Conservation (phyloP, 2,888 invertebrate genomes). For the Sphaerophoria taeniata region DNA sequence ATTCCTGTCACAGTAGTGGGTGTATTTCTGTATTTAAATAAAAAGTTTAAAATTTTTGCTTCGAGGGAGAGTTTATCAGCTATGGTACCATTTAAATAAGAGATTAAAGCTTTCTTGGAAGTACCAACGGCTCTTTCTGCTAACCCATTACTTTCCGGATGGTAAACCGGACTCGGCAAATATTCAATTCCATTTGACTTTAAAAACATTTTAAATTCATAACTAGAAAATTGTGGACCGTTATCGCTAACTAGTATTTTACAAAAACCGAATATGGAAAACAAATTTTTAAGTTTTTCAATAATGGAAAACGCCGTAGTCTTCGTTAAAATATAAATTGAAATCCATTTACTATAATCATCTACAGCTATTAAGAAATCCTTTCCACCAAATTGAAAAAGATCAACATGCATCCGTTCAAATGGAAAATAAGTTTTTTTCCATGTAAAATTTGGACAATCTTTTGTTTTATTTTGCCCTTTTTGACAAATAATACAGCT, state of each 20-base stretch:
- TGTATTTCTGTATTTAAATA: background rate
- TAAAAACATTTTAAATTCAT: constrained; percentile 52
- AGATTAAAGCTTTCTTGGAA: constrained; percentile 13
- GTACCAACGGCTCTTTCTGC: constrained; percentile 10
- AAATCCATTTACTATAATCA: constrained; percentile 1
- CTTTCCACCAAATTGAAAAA: constrained; percentile 11
- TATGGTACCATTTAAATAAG: background rate
- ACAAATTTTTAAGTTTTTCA: constrained; percentile 49
- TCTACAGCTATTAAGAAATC: constrained; percentile 1
- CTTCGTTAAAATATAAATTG: constrained; percentile 7
- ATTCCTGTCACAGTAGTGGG: background rate
- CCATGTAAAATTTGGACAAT: constrained; percentile 6
- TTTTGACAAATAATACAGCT: constrained; percentile 13
- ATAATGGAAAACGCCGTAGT: constrained; percentile 33
- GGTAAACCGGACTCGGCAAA: constrained; percentile 8
- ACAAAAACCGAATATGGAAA: constrained; percentile 57
- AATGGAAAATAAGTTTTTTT: constrained; percentile 12
- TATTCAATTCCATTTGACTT: constrained; percentile 51
- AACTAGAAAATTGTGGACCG: constrained; percentile 55
- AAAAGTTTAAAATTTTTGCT: background rate
- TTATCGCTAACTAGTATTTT: constrained; percentile 45
- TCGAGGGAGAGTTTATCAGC: background rate
- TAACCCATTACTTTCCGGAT: constrained; percentile 16
- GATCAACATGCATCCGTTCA: constrained; percentile 25
- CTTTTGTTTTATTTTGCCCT: constrained; percentile 3